These are phyloP conservation scores for Psammodynastes pulverulentus DNA, from an alignment of 2,113 vertebrate genomes.

Conservation along the genomic window DNA sequence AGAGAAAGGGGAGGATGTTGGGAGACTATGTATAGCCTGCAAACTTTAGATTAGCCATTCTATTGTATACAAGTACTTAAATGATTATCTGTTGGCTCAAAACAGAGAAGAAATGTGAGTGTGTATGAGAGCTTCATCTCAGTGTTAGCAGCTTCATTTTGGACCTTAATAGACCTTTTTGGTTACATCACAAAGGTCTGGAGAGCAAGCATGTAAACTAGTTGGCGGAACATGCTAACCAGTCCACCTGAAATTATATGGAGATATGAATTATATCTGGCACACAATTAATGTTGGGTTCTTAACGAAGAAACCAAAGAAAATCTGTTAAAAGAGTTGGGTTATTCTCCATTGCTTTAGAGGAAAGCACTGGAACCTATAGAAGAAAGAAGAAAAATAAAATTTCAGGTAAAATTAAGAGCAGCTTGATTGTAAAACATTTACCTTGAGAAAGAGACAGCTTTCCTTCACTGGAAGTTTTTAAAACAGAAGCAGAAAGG, in stretches of 20 bases:
- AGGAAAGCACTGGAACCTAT: neutral
- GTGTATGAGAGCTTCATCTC: neutral
- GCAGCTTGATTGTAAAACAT: neutral
- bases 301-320: neutral
- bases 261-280: neutral
- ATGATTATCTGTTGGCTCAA: neutral
- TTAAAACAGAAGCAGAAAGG: neutral
- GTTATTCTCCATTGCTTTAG: neutral
- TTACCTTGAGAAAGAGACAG: neutral
- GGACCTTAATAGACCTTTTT: neutral
- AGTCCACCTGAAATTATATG: neutral
- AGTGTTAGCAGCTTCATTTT: neutral
- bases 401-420: neutral
- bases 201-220: neutral
- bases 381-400: neutral
- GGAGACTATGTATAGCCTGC: neutral
- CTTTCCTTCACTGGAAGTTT: neutral
- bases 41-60: neutral
- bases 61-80: neutral
- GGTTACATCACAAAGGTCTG: neutral
- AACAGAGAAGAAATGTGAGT: neutral
- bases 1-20: neutral
- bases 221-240: neutral
- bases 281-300: no score
- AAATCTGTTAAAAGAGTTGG: neutral